Evolutionary conservation across 2,113 vertebrate species (phyloP), one percentile per base, ranked within the genome.

Genomic region (Puffinus mauretanicus): DNA sequence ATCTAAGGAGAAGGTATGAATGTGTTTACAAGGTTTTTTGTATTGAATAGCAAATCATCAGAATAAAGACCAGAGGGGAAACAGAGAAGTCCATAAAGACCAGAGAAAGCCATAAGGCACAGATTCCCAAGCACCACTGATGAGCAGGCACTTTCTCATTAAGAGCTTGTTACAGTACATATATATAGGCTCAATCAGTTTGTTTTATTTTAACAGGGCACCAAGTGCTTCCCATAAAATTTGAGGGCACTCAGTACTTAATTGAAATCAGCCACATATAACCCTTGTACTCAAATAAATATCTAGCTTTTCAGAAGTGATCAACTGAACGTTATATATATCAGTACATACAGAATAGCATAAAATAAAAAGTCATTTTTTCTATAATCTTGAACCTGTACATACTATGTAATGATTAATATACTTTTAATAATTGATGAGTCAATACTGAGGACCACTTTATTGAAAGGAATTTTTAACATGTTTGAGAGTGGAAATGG

Each of bases 201-300:
- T 89, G 65, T 93, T 94, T 92, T 92, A 91, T 87, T 96, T 80
- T 91, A 87, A 55, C 20, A 52, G 70, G 38, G 44, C 65, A 85
- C 46, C 81, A 67, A 76, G 80, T 78, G 38, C 69, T 89, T 84
- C 47, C 52, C 58, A 82, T 91, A 82, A 86, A 78, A 86, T 84
- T 34, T 72, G 78, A 91, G 84, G 89, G 61, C 38, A 32, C 84
- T 36, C 61, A 71, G 38, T 44, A 47, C 49, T 82, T 93, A 89
- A 91, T 85, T 93, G 87, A 91, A 91, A 79, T 93, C 84, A 95
- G 47, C 65, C 65, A 73, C 65, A 81, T 27, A 55, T 82, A 84
- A 92, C 44, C 55, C 46, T 79, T 79, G 44, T 36, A 57, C 47
- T 89, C 77, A 96, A 85, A 84, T 93, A 91, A 81, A 73, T 82